phyloP scores from a whole-genome alignment of 2,113 vertebrate genomes.

The Chroicocephalus ridibundus region DNA sequence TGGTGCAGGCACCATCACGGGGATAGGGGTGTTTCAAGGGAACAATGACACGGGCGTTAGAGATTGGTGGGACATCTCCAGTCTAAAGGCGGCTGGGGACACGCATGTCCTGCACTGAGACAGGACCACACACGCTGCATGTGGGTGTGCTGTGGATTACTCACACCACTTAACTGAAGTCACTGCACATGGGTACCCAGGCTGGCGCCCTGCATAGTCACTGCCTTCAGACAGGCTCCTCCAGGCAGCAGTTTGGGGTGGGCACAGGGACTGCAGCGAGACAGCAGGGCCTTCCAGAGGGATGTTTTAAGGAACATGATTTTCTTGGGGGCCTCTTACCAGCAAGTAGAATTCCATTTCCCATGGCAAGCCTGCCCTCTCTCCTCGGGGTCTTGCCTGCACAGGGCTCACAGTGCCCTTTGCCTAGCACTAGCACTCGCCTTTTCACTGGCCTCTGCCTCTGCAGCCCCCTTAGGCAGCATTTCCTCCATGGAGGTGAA shows the following conservation, averaged over 20 bases:
- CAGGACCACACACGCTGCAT: not conserved
- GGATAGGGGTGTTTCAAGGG: not conserved
- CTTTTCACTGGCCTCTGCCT: not conserved
- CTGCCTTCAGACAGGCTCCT: not conserved
- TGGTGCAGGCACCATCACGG: rapidly evolving
- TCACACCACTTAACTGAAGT: not conserved
- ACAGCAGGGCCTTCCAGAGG: not conserved
- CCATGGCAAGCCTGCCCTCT: not conserved
- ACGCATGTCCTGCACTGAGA: not conserved
- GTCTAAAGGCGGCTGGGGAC: not conserved
- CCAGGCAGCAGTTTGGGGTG: not conserved
- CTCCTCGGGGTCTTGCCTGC: not conserved
- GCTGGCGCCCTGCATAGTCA: not conserved
- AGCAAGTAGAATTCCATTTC: not conserved
- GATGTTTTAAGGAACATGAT: not conserved
- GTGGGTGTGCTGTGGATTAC: not conserved
- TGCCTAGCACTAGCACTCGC: not conserved
- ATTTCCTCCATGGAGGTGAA: conserved; percentile 99
- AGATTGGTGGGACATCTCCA: not conserved
- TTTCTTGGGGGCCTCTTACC: not conserved
- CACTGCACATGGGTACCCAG: not conserved
- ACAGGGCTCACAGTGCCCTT: not conserved
- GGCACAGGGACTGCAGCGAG: not conserved
- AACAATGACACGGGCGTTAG: rapidly evolving
- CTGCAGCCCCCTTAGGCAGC: conserved; percentile 89